phyloP scores from a whole-genome alignment of 2,797 vertebrate genomes.

The Hyperoplus immaculatus region DNA sequence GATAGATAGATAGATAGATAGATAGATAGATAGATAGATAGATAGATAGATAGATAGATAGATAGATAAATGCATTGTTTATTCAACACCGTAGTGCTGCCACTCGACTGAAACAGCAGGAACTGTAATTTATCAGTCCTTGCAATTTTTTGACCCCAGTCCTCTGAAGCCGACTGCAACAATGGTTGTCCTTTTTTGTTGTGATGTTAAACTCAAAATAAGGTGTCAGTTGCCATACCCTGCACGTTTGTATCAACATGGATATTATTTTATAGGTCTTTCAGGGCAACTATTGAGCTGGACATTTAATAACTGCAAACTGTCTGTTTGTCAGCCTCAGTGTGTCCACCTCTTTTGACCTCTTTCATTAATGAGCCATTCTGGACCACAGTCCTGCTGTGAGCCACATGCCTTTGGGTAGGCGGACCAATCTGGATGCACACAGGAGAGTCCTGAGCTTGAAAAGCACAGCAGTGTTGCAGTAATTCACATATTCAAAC shows the following conservation, averaged over 20 bases:
- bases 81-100: too few species aligned
- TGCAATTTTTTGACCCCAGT: background rate
- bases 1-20: background rate
- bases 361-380: constrained; percentile 50
- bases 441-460: constrained; percentile 4
- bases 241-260: background rate
- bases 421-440: constrained; percentile 19
- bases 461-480: constrained; percentile 15
- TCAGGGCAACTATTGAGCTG: constrained; percentile 19
- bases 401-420: constrained; percentile 22
- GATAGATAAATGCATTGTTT: background rate
- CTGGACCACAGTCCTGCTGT: constrained; percentile 39
- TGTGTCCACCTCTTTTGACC: constrained; percentile 38
- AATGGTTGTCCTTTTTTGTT: too few species aligned
- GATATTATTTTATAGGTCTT: constrained; percentile 11
- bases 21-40: background rate
- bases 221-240: background rate
- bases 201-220: background rate
- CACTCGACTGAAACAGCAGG: background rate
- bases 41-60: too few species aligned
- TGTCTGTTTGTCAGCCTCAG: constrained; percentile 31
- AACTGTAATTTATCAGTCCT: background rate
- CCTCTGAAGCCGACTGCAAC: background rate
- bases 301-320: constrained; percentile 16
- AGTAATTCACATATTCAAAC: background rate